These are phyloP conservation scores for Amphibalanus amphitrite DNA, from an alignment of 1,140 invertebrate genomes.

Conservation along the genomic window DNA sequence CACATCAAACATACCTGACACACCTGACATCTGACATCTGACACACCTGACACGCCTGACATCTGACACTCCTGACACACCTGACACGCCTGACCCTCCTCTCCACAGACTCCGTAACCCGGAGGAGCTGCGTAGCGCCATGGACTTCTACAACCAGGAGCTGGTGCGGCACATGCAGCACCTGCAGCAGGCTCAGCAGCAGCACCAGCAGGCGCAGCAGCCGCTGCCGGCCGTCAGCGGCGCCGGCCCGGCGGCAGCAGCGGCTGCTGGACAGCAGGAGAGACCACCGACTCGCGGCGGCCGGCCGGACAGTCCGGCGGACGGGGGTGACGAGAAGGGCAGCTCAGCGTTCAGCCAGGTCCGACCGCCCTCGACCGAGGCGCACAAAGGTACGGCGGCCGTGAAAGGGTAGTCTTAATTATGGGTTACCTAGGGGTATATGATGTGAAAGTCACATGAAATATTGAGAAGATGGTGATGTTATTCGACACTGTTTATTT, in stretches of 20 bases:
- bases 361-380: neutral
- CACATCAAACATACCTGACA: too few relatives aligned
- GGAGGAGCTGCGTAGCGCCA: constrained; percentile 69
- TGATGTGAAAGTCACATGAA: too few relatives aligned
- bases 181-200: constrained; percentile 38
- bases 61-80: too few relatives aligned
- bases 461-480: too few relatives aligned
- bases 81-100: too few relatives aligned
- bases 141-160: constrained; percentile 82
- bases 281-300: neutral
- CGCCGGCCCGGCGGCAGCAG: constrained; percentile 17
- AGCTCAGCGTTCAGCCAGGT: neutral
- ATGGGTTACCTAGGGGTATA: too few relatives aligned
- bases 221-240: constrained; percentile 21
- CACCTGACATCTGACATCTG: too few relatives aligned
- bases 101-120: constrained; percentile 33
- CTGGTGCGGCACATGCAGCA: constrained; percentile 29
- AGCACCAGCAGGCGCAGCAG: neutral
- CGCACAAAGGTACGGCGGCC: neutral
- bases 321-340: neutral
- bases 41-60: neutral
- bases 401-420: neutral
- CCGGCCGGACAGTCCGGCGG: neutral
- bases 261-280: neutral
- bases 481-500: too few relatives aligned